These are phyloP conservation scores for Ypsolopha scabrella DNA, from an alignment of 2,888 invertebrate genomes.

Conservation along the genomic window DNA sequence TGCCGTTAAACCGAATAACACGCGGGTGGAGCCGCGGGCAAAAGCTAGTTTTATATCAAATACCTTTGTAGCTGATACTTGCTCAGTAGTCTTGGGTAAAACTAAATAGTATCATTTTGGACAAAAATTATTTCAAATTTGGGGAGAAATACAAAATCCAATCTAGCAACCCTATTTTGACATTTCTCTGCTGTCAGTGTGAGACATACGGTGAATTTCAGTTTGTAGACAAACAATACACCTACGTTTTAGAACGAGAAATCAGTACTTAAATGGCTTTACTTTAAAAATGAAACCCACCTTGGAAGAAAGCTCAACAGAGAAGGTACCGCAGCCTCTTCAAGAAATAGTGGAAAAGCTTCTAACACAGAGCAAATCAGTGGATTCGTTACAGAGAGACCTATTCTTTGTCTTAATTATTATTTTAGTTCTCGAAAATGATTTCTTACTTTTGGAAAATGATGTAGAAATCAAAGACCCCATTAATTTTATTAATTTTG, in stretches of 20 bases:
- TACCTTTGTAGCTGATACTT: no score
- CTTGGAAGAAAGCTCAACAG: conserved; percentile 46
- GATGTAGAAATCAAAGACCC: conserved; percentile 20
- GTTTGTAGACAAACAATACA: neutral
- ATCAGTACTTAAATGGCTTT: conserved; percentile 11
- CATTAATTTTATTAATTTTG: conserved; percentile 18
- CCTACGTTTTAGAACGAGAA: neutral
- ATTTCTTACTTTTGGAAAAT: conserved; percentile 30
- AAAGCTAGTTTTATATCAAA: no score
- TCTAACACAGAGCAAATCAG: conserved; percentile 21
- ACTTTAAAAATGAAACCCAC: conserved; percentile 23
- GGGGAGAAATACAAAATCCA: no score
- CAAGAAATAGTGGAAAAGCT: conserved; percentile 31
- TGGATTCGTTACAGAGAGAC: conserved; percentile 42
- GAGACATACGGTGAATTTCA: neutral
- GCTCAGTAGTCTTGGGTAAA: no score
- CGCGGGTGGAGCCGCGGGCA: no score
- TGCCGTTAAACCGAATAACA: no score
- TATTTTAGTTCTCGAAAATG: conserved; percentile 49
- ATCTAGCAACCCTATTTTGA: no score
- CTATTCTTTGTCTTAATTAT: conserved; percentile 41
- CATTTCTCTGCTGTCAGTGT: no score
- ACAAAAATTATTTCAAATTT: no score
- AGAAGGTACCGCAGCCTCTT: conserved; percentile 31
- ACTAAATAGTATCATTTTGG: no score